phyloP scores from a whole-genome alignment of 2,113 vertebrate genomes.

The Peromyscus leucopus region DNA sequence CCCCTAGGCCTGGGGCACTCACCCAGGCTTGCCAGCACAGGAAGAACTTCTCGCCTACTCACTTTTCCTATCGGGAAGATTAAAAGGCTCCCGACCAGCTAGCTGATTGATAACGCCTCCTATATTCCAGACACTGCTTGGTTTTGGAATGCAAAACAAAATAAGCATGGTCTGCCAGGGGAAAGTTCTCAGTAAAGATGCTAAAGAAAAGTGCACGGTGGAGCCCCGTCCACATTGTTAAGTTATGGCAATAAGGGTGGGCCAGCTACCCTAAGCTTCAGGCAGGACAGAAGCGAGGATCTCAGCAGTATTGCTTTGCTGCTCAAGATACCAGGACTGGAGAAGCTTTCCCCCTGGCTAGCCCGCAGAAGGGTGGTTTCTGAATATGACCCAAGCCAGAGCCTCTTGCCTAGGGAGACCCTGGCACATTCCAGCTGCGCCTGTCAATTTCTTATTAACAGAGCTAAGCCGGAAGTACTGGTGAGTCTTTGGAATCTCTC shows the following conservation, averaged over 20 bases:
- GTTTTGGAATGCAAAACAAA: not conserved
- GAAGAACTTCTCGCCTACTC: not conserved
- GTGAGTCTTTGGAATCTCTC: constrained; percentile 12
- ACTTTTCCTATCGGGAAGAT: not conserved
- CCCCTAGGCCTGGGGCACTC: not conserved
- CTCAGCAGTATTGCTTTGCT: not conserved
- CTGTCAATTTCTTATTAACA: not conserved
- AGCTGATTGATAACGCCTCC: not conserved
- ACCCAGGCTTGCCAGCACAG: not conserved
- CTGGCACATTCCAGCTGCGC: not conserved
- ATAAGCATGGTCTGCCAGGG: not conserved
- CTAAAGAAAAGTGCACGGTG: not conserved
- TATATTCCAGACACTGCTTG: constrained; percentile 9
- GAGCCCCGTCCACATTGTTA: not conserved
- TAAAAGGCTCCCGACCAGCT: not conserved
- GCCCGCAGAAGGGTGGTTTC: not conserved
- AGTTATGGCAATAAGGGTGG: not conserved
- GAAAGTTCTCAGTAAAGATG: not conserved
- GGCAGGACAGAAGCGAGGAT: not conserved
- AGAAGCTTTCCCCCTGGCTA: not conserved
- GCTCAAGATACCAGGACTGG: not conserved
- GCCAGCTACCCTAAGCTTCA: not conserved
- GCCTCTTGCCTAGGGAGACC: not conserved
- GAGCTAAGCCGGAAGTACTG: not conserved
- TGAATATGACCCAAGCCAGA: not conserved